Evolutionary conservation across 2,113 vertebrate genomes (phyloP).

Genomic region (Dolichallabes microphthalmus): DNA sequence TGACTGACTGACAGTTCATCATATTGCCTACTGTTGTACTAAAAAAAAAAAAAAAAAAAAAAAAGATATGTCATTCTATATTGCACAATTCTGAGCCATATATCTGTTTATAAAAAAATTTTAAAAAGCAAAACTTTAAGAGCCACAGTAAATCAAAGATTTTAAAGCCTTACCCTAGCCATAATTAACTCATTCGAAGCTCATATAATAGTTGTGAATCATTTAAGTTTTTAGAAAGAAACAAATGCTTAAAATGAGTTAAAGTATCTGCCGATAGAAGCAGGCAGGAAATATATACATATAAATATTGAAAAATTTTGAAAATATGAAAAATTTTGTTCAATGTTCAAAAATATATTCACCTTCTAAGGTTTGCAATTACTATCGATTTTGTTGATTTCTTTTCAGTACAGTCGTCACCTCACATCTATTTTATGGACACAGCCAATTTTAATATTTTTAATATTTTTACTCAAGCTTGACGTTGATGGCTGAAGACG

Average conservation of each 20-base stretch:
- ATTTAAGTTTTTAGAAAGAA: background rate
- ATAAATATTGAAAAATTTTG: too few species aligned
- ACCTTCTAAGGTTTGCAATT: background rate
- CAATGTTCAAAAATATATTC: background rate
- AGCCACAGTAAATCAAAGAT: too few species aligned
- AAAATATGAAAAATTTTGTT: too few species aligned
- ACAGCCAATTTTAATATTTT: too few species aligned
- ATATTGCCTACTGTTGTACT: too few species aligned
- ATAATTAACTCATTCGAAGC: background rate
- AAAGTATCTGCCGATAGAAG: background rate
- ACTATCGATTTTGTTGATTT: background rate
- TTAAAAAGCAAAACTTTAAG: too few species aligned
- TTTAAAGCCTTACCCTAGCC: background rate
- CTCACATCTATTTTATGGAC: background rate
- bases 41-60: too few species aligned
- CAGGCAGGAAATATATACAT: background rate
- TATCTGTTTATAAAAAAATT: too few species aligned
- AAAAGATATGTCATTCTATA: too few species aligned
- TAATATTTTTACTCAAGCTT: background rate
- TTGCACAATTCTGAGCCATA: too few species aligned
- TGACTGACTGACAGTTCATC: too few species aligned
- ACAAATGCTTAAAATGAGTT: background rate
- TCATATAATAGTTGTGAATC: background rate
- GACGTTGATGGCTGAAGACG: conserved; percentile 28
- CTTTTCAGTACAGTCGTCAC: background rate